These are phyloP conservation scores for Ciconia boyciana DNA, from an alignment of 2,113 vertebrate genomes.

Conservation along the genomic window DNA sequence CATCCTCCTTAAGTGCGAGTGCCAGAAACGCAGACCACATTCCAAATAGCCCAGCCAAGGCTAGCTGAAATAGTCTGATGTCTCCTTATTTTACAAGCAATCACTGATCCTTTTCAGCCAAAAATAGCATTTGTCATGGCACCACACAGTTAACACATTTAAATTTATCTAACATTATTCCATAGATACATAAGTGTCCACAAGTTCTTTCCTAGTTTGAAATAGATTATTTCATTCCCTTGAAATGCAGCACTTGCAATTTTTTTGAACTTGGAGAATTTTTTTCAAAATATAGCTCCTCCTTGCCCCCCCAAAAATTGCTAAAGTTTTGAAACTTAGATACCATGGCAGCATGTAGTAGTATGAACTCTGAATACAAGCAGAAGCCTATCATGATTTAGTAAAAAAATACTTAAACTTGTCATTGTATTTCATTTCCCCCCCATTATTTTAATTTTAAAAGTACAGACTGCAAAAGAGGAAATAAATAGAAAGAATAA, in stretches of 20 bases:
- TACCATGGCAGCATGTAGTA: not conserved
- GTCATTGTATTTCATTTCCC: not conserved
- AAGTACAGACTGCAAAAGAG: not conserved
- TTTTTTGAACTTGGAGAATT: not conserved
- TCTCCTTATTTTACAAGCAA: not conserved
- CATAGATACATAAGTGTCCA: not conserved
- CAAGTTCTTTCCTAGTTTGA: not conserved
- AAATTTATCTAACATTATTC: slow-evolving; percentile 8
- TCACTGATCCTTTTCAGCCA: not conserved
- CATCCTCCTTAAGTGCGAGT: not conserved
- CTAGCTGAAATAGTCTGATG: not conserved
- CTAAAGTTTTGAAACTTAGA: not conserved
- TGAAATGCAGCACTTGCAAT: not conserved
- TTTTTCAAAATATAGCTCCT: not conserved
- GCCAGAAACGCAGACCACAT: not conserved
- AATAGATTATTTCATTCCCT: not conserved
- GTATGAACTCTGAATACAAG: not conserved
- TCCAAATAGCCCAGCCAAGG: not conserved
- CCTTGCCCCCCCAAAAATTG: accelerated
- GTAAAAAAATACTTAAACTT: not conserved
- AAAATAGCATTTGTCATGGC: not conserved
- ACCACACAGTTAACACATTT: not conserved
- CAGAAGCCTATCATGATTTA: not conserved
- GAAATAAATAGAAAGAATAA: not conserved
- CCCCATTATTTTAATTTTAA: not conserved